Evolutionary conservation across 2,888 invertebrate species (phyloP), one percentile per base, ranked within the genome.

Genomic region (Rhodophaea formosa): DNA sequence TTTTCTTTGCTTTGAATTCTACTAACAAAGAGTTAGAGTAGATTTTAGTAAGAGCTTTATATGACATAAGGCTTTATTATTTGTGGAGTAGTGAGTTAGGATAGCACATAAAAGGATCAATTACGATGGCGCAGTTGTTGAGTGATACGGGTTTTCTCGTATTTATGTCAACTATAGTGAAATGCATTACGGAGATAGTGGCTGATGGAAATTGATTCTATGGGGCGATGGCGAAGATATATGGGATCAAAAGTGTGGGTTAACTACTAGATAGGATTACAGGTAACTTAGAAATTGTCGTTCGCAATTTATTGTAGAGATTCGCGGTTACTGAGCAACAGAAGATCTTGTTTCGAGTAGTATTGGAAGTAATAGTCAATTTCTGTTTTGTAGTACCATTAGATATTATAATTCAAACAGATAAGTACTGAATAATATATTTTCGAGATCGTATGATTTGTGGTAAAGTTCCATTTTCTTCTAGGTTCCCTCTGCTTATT

Each of bases 61-160:
- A 46, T 23, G 42, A 16, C 29, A 47, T 61, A 57, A 15, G 58
- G 32, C 60, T 35, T 60, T 59, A 16, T 39, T 57, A 10, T 49
- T 32, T 10, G 39, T 35, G 29, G 32, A 43, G 35, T 45, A 56
- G 51, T 55, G 60, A 65, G 65, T 64, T 66, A 59, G 69, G 68
- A 68, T 67, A 58, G 65, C 66, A 64, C 71, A 68, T 78, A 74
- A 71, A 78, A 66, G 71, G 69, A 79, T 77, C 79, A 79, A 79
- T 78, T 80, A 75, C 74, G 68, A 62, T 68, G 62, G 71, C 65
- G 65, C 15, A 7, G 15, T 43, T 42, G 69, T 69, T 70, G 74
- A 75, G 72, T 74, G 75, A 77, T 77, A 74, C 69, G 73, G 71
- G 74, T 68, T 51, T 51, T 15, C 51, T 51, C 35, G 59, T 74